Base-by-base conservation (phyloP, 2,888 invertebrate genomes). In the Pimpla rufipes region DNA sequence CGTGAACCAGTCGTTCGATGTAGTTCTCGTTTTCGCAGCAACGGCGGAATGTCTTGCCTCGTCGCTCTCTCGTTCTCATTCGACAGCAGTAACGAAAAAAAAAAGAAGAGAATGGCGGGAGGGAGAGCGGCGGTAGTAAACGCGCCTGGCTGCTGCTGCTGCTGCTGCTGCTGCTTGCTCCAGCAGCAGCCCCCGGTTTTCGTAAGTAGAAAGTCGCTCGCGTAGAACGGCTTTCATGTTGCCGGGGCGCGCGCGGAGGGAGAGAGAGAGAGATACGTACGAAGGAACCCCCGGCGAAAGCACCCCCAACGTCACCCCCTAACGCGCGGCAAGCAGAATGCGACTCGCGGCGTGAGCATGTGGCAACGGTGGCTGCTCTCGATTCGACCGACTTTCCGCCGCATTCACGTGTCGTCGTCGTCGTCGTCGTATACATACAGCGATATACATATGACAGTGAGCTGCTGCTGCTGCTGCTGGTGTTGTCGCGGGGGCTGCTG, bases 191-290 rank as follows among this genome's bases (percentile, higher is more conserved):
- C 23, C 57, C 57, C 59, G 23, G 45, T 67, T 81, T 81, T 81
- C 76, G 70, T 71, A 71, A 81, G 70, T 66, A 81, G 64, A 81
- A 77, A 81, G 81, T 81, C 70, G 81, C 71, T 73, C 57, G 76
- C 57, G 76, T 77, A 73, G 67, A 81, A 81, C 37, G 77, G 76
- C 81, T 81, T 76, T 81, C 71, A 67, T 73, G 76, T 62, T 70
- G 52, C 64, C 75, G 68, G 42, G 70, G 71, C n/a, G 47, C 42
- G n/a, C n/a, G n/a, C n/a, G n/a, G n/a, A n/a, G n/a, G 29, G 29
- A 29, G 29, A 29, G 29, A 5, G 29, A 29, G 29, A 29, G 2
- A 29, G 3, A 29, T 29, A 29, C 21, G 68, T 57, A 42, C 50
- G 62, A 74, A 71, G 57, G 55, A 75, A 71, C 64, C 64, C 57